Evolutionary conservation across 2,888 invertebrate genomes (phyloP), one percentile per base, ranked within the genome.

Genomic region (Ochropleura plecta): DNA sequence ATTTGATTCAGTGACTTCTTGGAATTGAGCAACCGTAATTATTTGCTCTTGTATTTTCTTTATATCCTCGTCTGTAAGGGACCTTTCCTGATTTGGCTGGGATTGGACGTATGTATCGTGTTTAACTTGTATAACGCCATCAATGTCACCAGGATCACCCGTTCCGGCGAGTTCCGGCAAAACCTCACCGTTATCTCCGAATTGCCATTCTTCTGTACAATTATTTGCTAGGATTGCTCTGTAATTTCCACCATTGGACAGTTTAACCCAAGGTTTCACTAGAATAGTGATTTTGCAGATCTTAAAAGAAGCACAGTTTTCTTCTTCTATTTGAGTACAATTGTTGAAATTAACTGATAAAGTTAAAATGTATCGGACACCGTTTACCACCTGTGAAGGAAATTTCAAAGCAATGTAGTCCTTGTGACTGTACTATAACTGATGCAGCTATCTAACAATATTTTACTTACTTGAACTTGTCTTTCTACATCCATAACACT

Each of bases 251-350:
- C 97, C 97, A 91, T 96, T 95, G 18, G 96, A 90, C 70, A 96
- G 94, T 88, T 95, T 95, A 46, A 97, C 90, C 97, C 98, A 98
- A 1, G 97, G 97, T 88, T 97, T 97, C 90, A 98, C 97, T 73
- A 97, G 92, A 86, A 97, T 97, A 40, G 97, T 96, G 79, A 98
- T 92, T 84, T 97, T 97, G 90, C 98, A 98, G 10, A 95, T 90
- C 85, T 93, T 95, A 42, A 91, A 90, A 46, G 88, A 86, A n/a
- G 84, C 82, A 84, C 96, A 96, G 10, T 86, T 70, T 57, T 93
- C 91, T 70, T 88, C 84, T 78, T 91, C 82, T 57, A 78, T 86
- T 46, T 88, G 85, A 12, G 93, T 88, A 88, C 97, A 97, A 60
- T 90, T 93, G 69, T 96, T 94, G 79, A 94, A 95, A 77, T 95